Evolutionary conservation across 2,888 invertebrate species (phyloP).

Genomic region (Argynnis bischoffii): DNA sequence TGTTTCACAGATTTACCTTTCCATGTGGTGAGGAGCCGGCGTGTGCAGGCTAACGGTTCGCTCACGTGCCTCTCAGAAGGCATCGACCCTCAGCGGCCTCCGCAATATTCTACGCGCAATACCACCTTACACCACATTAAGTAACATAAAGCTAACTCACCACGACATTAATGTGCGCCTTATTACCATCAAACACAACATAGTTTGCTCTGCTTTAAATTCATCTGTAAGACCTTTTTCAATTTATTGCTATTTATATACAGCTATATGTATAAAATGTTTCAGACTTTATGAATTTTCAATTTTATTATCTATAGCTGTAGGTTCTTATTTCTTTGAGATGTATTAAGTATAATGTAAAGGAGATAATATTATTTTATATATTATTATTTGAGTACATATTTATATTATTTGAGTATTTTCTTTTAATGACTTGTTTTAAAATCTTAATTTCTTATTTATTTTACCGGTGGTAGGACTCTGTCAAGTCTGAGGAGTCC

Average conservation of each 20-base stretch:
- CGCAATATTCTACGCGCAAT: constrained; percentile 77
- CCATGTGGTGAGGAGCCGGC: constrained; percentile 66
- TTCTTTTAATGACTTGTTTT: no score
- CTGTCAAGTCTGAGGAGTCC: no score
- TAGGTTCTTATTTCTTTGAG: constrained; percentile 8
- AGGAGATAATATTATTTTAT: constrained; percentile 27
- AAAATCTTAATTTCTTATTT: no score
- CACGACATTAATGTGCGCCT: constrained; percentile 17
- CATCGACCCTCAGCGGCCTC: constrained; percentile 80
- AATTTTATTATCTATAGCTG: constrained; percentile 11
- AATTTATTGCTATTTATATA: constrained; percentile 4
- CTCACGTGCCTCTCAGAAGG: constrained; percentile 78
- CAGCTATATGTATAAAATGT: constrained; percentile 23
- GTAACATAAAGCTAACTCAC: constrained; percentile 37
- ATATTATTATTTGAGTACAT: constrained; percentile 21
- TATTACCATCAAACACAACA: constrained; percentile 7
- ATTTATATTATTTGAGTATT: constrained; percentile 15
- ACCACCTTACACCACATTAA: constrained; percentile 43
- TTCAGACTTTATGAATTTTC: constrained; percentile 12
- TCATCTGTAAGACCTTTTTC: constrained; percentile 16
- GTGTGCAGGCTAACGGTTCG: constrained; percentile 75
- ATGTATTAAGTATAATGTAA: constrained; percentile 5
- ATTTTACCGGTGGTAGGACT: no score
- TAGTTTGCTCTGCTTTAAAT: constrained; percentile 14
- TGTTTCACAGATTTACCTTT: constrained; percentile 69